These are phyloP conservation scores for Hyperopisus bebe DNA, from an alignment of 2,113 vertebrate species.

Conservation along the genomic window DNA sequence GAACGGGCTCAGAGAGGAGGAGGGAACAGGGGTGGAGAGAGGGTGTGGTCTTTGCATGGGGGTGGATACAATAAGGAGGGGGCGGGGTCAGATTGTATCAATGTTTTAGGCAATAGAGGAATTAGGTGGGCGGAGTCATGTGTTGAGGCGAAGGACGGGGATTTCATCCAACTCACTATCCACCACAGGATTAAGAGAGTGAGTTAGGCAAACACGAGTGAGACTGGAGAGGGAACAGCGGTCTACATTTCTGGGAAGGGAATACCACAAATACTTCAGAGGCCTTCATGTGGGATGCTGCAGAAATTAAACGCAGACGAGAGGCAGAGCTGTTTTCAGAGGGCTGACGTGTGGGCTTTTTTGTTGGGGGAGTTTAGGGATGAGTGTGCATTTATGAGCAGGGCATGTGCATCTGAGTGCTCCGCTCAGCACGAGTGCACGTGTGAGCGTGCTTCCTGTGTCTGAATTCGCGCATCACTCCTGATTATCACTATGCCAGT, in stretches of 20 bases:
- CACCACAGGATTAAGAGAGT: not conserved
- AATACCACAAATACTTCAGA: conserved; percentile 36
- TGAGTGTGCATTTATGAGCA: conserved; percentile 5
- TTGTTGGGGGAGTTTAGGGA: not conserved
- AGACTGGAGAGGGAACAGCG: conserved; percentile 7
- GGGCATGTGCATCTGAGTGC: not conserved
- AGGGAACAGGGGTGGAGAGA: not conserved
- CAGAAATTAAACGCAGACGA: conserved; percentile 28
- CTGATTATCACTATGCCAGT: not conserved
- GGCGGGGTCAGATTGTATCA: not conserved
- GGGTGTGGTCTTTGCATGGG: not conserved
- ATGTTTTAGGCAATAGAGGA: not conserved
- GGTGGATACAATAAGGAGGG: not conserved
- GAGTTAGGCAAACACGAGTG: not conserved
- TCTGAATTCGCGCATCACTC: conserved; percentile 9
- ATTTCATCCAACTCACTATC: not conserved
- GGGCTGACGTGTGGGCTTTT: not conserved
- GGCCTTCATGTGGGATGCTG: conserved; percentile 31
- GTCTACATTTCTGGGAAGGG: conserved; percentile 35
- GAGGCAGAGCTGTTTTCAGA: conserved; percentile 18
- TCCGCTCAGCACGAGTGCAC: not conserved
- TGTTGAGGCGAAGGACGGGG: not conserved
- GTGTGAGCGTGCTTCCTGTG: not conserved
- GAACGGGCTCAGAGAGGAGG: not conserved
- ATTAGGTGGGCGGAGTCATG: not conserved